Conservation (phyloP, 2,888 invertebrate species). For the Agrotis segetum region DNA sequence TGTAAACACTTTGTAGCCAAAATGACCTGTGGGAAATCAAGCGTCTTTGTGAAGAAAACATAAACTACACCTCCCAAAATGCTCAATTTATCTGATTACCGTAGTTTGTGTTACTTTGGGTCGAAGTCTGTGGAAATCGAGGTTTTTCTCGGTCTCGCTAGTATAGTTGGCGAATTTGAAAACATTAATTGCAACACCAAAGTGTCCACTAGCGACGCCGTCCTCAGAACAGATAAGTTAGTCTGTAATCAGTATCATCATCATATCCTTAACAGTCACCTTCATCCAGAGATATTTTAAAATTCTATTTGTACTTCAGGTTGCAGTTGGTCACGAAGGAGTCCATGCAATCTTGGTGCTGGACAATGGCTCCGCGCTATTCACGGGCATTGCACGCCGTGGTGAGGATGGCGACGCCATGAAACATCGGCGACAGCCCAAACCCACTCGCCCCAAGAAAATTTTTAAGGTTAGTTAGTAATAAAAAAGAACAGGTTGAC, state of each 20-base stretch:
- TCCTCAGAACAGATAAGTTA: too few relatives aligned
- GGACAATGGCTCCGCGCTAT: constrained; percentile 97
- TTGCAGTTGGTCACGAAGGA: constrained; percentile 98
- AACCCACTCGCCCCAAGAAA: constrained; percentile 97
- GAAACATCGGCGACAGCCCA: constrained; percentile 95
- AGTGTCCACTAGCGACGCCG: too few relatives aligned
- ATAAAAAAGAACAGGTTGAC: neutral
- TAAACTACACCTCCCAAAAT: neutral
- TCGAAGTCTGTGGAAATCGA: neutral
- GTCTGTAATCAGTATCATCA: too few relatives aligned
- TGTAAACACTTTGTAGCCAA: neutral
- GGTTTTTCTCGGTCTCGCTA: neutral
- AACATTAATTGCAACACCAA: too few relatives aligned
- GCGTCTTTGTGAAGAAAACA: too few relatives aligned
- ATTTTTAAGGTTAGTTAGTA: constrained; percentile 93
- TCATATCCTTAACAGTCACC: neutral
- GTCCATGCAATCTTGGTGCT: constrained; percentile 97
- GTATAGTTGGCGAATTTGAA: too few relatives aligned
- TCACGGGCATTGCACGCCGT: constrained; percentile 95
- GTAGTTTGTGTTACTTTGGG: neutral
- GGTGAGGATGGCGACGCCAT: constrained; percentile 98
- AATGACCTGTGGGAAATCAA: neutral
- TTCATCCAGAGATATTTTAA: too few relatives aligned
- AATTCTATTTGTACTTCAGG: constrained; percentile 90
- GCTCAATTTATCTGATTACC: neutral